A percentile compares a stretch with the other conserved stretches of the same genome.
Conservation (phyloP, 2,797 vertebrate genomes). For the Bufotes viridis region DNA sequence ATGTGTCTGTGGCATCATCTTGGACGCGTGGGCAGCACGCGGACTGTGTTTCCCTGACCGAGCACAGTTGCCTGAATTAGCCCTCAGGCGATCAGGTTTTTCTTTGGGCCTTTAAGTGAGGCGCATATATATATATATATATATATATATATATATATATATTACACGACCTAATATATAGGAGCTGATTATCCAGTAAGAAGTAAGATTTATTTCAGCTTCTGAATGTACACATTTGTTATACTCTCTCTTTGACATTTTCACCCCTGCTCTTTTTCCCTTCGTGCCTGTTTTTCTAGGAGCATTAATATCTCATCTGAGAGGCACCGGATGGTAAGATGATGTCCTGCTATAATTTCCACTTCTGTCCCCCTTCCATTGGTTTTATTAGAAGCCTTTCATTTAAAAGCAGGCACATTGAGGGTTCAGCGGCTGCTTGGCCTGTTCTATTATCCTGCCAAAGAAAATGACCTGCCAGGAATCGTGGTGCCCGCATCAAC, state of each 20-base stretch:
- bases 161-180: too few species aligned
- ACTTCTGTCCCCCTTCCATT: not conserved
- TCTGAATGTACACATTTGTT: not conserved
- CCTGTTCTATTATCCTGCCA: constrained; percentile 19
- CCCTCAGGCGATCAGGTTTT: too few species aligned
- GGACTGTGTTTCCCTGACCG: too few species aligned
- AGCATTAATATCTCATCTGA: not conserved
- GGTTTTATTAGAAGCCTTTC: constrained; percentile 1
- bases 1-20: not conserved
- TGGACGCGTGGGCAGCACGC: too few species aligned
- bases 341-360: not conserved
- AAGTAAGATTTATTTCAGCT: not conserved
- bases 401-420: not conserved
- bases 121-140: too few species aligned
- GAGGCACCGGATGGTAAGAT: not conserved
- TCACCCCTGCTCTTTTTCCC: not conserved
- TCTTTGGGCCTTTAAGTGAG: too few species aligned
- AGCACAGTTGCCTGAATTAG: too few species aligned
- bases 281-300: not conserved
- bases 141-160: too few species aligned
- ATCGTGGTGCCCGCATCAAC: not conserved
- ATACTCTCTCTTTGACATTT: not conserved
- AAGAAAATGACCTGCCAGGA: not conserved
- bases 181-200: too few species aligned
- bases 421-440: not conserved